Base-by-base conservation (phyloP, 2,797 vertebrate genomes). In the Geotrypetes seraphini region DNA sequence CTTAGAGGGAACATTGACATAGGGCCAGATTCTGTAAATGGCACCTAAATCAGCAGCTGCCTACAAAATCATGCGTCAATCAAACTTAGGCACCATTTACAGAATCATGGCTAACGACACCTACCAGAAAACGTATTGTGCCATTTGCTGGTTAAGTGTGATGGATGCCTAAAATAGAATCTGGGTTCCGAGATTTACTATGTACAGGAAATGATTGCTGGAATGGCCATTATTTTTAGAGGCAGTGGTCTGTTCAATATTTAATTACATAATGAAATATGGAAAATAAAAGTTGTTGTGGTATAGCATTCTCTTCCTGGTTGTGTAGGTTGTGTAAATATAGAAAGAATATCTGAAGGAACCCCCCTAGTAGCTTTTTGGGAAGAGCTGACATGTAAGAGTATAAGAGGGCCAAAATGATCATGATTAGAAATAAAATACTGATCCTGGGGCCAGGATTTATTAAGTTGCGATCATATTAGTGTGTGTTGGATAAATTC, bases 211-310 rank as follows among this genome's bases (percentile, higher is more conserved):
- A 33, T 38, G 18, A 15, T 50, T 40, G 6, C 5, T 19, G 47
- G 44, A 43, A 28, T 34, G 33, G 16, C 4, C 26, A 61, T 40
- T 76, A 65, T 71, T 71, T 72, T 73, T 70, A 71, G 68, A 20
- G 3, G 6, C 16, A 13, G 28, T 7, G 28, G 51, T 68, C 67
- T 75, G 49, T 66, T 71, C 60, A 68, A 31, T 57, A 64, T 61
- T 74, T 67, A 77, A 71, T 67, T 60, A 62, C 58, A 69, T 66
- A 50, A 60, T 57, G 53, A 57, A 27, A 73, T 67, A 43, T 51
- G 60, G 58, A 62, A 69, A 52, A 30, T 10, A 58, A 20, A 30
- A 39, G 8, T 26, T 41, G 32, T 39, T 52, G 42, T 53, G 46
- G 44, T 49, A n/a, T n/a, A n/a, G 33, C n/a, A n/a, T 53, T 63